phyloP scores from a whole-genome alignment of 2,888 invertebrate genomes.

The Dynastes maya region DNA sequence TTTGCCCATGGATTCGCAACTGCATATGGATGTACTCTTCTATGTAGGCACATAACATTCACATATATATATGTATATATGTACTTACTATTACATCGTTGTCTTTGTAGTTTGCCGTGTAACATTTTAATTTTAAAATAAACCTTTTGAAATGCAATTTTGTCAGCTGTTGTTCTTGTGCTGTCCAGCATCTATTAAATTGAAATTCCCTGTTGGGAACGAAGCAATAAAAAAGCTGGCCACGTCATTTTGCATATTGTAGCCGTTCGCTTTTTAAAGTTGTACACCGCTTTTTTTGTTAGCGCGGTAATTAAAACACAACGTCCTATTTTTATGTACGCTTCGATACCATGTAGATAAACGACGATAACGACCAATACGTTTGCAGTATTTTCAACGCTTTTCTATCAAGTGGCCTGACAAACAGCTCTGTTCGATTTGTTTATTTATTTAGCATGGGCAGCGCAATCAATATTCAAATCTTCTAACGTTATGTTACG shows the following conservation, averaged over 20 bases:
- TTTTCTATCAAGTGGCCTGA: not conserved
- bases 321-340: slow-evolving; percentile 10
- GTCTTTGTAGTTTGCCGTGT: slow-evolving; percentile 18
- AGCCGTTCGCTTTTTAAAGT: slow-evolving; percentile 3
- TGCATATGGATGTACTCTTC: not conserved
- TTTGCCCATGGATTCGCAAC: slow-evolving; percentile 20
- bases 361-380: slow-evolving; percentile 9
- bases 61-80: not conserved
- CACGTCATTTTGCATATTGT: slow-evolving; percentile 17
- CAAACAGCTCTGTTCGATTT: not conserved
- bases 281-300: not conserved
- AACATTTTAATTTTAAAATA: slow-evolving; percentile 42
- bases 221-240: slow-evolving; percentile 16
- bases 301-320: slow-evolving; percentile 31
- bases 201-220: slow-evolving; percentile 31
- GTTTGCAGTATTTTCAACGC: not conserved
- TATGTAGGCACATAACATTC: not conserved
- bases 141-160: slow-evolving; percentile 23
- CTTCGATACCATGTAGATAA: not conserved
- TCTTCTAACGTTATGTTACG: too few species aligned
- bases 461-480: too few species aligned
- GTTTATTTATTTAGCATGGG: not conserved
- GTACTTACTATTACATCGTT: not conserved
- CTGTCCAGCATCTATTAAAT: slow-evolving; percentile 33
- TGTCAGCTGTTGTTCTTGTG: slow-evolving; percentile 1